Conservation (phyloP, 2,113 vertebrate genomes). For the Chloroceryle aenea region DNA sequence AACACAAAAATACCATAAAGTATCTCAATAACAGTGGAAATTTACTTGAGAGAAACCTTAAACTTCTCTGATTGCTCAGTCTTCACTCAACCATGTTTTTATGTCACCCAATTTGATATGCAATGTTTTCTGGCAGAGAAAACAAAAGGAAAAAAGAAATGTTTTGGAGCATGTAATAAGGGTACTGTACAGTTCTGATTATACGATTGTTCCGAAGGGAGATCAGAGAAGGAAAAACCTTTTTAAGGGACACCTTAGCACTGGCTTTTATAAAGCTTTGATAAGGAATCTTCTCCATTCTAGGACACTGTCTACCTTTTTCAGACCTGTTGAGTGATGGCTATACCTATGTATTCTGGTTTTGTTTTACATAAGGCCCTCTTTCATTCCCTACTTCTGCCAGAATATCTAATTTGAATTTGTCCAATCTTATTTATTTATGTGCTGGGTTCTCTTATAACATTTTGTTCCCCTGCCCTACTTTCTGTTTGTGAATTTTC, state of each 20-base stretch:
- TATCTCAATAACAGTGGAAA: background rate
- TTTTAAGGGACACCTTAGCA: background rate
- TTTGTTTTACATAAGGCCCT: background rate
- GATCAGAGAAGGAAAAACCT: background rate
- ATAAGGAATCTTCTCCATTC: background rate
- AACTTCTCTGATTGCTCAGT: background rate
- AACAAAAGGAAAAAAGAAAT: background rate
- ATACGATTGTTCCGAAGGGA: background rate
- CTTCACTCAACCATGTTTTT: background rate
- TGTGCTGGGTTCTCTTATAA: background rate
- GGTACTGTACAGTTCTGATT: background rate
- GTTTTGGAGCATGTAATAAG: background rate
- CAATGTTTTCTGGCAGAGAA: background rate
- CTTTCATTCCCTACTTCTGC: background rate
- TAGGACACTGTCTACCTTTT: background rate
- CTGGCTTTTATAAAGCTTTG: background rate
- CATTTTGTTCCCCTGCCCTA: background rate
- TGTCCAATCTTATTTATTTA: background rate
- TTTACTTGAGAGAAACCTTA: background rate
- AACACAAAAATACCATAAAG: background rate
- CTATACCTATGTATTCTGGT: background rate
- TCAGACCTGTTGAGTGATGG: background rate
- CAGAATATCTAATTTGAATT: background rate
- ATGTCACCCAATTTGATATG: background rate
- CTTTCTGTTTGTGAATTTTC: background rate